Percentiles rank a stretch among this genome's conserved stretches.
phyloP scores from a whole-genome alignment of 2,888 invertebrate genomes.

The Danaus chrysippus region DNA sequence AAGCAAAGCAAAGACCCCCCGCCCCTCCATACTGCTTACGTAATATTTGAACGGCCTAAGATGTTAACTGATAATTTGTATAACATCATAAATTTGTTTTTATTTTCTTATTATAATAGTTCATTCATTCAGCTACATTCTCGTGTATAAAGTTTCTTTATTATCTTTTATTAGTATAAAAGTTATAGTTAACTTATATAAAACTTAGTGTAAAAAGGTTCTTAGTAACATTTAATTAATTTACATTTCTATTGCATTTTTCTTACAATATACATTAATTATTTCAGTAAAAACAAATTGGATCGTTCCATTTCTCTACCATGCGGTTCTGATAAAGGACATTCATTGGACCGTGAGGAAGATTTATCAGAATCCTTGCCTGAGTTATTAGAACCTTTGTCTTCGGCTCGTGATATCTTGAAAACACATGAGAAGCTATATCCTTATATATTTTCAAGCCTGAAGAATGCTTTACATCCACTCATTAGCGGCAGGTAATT shows the following conservation, averaged over 20 bases:
- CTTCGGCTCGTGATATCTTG: conserved; percentile 71
- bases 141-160: too few relatives aligned
- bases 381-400: conserved; percentile 39
- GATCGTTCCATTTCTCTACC: conserved; percentile 50
- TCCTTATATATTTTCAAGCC: conserved; percentile 86
- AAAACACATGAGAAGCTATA: conserved; percentile 86
- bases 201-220: too few relatives aligned
- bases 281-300: conserved; percentile 54
- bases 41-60: too few relatives aligned
- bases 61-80: too few relatives aligned
- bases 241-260: background rate
- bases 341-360: conserved; percentile 29
- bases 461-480: conserved; percentile 88
- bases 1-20: too few relatives aligned
- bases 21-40: too few relatives aligned
- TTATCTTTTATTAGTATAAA: too few relatives aligned
- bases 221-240: too few relatives aligned
- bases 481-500: conserved; percentile 81
- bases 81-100: too few relatives aligned
- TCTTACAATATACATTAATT: conserved; percentile 14
- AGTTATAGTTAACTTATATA: too few relatives aligned
- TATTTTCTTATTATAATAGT: too few relatives aligned
- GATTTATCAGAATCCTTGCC: conserved; percentile 31
- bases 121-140: too few relatives aligned
- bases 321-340: conserved; percentile 39